Evolutionary conservation across 1,140 invertebrate species (phyloP).

Genomic region (Zeugodacus cucurbitae): DNA sequence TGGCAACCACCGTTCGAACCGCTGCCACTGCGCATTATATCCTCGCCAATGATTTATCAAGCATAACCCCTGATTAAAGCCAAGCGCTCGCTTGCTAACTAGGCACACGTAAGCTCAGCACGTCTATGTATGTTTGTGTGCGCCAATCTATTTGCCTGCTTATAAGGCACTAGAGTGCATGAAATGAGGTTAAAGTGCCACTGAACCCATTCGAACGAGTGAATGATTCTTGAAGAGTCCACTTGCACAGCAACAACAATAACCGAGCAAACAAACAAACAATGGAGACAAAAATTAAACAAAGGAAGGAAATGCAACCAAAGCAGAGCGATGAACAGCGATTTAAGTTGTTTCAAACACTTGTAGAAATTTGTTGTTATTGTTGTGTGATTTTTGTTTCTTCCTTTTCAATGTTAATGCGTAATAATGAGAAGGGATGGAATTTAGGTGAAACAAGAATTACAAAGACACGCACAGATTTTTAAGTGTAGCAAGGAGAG

Average conservation of each 20-base stretch:
- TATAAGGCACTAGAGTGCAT: background rate
- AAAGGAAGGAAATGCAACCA: background rate
- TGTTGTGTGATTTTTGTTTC: background rate
- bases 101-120: background rate
- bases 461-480: background rate
- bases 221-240: background rate
- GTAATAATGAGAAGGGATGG: background rate
- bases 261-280: background rate
- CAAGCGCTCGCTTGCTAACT: background rate
- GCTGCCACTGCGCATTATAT: background rate
- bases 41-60: background rate
- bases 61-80: background rate
- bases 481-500: background rate
- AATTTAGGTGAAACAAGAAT: background rate
- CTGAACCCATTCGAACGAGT: conserved; percentile 21
- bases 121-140: background rate
- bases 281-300: background rate
- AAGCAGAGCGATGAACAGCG: background rate
- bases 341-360: background rate
- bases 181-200: background rate
- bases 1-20: background rate
- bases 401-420: background rate
- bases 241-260: background rate
- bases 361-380: background rate
- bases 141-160: background rate